Percentiles rank a stretch among this genome's conserved stretches.
Conservation (phyloP, 1,140 invertebrate species). For the Drosophila nigromelanica region DNA sequence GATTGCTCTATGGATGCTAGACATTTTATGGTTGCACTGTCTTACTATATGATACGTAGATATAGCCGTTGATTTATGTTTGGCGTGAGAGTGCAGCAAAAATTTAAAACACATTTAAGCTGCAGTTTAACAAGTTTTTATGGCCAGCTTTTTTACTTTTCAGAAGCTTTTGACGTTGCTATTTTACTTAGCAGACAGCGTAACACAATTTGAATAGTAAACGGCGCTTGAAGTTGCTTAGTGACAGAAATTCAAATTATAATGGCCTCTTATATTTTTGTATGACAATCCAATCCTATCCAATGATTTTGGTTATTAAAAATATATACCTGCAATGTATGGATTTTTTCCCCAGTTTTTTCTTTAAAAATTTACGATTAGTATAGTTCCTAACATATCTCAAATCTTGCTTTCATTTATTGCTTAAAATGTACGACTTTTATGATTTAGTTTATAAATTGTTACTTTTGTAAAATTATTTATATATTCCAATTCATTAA, state of each 20-base stretch:
- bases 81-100: conserved; percentile 62
- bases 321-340: no score
- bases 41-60: conserved; percentile 31
- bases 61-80: conserved; percentile 63
- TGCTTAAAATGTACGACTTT: no score
- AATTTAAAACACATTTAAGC: conserved; percentile 43
- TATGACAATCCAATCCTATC: no score
- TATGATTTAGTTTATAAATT: neutral
- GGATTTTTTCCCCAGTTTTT: no score
- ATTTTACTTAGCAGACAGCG: conserved; percentile 24
- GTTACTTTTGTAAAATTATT: neutral
- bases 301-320: neutral
- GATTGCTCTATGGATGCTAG: conserved; percentile 20
- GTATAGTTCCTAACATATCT: no score
- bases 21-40: conserved; percentile 56
- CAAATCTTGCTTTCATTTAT: no score
- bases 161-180: conserved; percentile 35
- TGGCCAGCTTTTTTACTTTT: conserved; percentile 36
- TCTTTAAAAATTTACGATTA: no score
- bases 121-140: conserved; percentile 60
- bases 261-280: neutral
- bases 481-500: neutral
- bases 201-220: conserved; percentile 4
- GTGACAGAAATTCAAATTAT: conserved; percentile 9
- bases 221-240: conserved; percentile 8